These are phyloP conservation scores for Phycodurus eques DNA, from an alignment of 2,113 vertebrate species.

Conservation along the genomic window DNA sequence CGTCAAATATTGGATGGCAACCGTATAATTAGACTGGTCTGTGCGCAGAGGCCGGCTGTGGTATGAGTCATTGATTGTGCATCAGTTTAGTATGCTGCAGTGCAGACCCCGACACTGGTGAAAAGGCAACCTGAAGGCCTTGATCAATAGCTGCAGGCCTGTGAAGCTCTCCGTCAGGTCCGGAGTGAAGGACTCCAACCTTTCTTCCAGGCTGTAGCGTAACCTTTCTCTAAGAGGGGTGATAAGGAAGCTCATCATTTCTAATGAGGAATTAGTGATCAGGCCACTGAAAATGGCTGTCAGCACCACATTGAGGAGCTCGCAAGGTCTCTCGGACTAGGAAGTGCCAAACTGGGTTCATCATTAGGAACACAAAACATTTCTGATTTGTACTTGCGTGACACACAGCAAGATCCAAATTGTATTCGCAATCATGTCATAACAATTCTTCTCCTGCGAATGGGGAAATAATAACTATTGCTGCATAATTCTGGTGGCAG, in stretches of 20 bases:
- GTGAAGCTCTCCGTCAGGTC: constrained; percentile 67
- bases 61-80: constrained; percentile 78
- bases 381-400: constrained; percentile 42
- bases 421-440: constrained; percentile 22
- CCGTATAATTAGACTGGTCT: constrained; percentile 70
- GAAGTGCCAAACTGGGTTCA: constrained; percentile 53
- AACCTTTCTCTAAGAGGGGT: constrained; percentile 77
- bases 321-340: constrained; percentile 51
- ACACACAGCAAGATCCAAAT: constrained; percentile 36
- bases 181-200: constrained; percentile 61
- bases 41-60: constrained; percentile 65
- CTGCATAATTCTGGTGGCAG: constrained; percentile 28
- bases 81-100: constrained; percentile 77
- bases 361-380: constrained; percentile 48
- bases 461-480: constrained; percentile 34
- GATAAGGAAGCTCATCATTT: constrained; percentile 78
- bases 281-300: constrained; percentile 59
- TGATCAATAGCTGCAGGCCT: constrained; percentile 73
- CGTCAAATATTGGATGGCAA: constrained; percentile 66
- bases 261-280: constrained; percentile 78
- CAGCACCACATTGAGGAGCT: constrained; percentile 51
- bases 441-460: constrained; percentile 25
- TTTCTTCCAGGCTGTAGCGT: constrained; percentile 62
- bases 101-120: constrained; percentile 71
- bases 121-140: constrained; percentile 73